phyloP scores from a whole-genome alignment of 1,140 invertebrate species.

The Polypedilum pembai region DNA sequence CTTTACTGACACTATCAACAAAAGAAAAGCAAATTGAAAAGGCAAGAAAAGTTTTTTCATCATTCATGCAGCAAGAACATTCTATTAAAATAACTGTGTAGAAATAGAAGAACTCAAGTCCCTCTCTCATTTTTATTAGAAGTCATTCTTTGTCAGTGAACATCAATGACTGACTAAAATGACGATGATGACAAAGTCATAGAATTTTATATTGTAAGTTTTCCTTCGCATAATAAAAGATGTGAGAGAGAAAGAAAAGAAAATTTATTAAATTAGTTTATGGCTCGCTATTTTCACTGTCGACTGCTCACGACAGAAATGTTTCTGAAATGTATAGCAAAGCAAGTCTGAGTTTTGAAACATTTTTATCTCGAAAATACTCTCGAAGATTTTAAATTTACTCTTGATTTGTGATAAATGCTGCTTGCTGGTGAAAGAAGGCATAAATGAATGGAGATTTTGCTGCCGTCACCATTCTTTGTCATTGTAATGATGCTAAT shows the following conservation, averaged over 20 bases:
- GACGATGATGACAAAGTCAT: background rate
- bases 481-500: conserved; percentile 25
- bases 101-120: background rate
- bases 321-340: too few relatives aligned
- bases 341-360: background rate
- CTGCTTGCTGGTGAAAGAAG: background rate
- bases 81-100: background rate
- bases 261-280: conserved; percentile 28
- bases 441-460: background rate
- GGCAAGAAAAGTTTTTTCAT: conserved; percentile 11
- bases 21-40: background rate
- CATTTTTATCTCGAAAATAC: background rate
- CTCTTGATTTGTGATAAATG: background rate
- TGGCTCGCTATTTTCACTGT: background rate
- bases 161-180: background rate
- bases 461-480: background rate
- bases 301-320: too few relatives aligned
- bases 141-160: background rate
- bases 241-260: background rate
- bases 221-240: background rate
- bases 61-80: conserved; percentile 8
- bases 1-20: background rate
- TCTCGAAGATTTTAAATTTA: background rate
- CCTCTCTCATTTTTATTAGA: background rate
- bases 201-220: background rate